Percentiles rank a stretch among this genome's conserved stretches.
Evolutionary conservation across 2,888 invertebrate genomes (phyloP).

Genomic region (Erebia ligea): DNA sequence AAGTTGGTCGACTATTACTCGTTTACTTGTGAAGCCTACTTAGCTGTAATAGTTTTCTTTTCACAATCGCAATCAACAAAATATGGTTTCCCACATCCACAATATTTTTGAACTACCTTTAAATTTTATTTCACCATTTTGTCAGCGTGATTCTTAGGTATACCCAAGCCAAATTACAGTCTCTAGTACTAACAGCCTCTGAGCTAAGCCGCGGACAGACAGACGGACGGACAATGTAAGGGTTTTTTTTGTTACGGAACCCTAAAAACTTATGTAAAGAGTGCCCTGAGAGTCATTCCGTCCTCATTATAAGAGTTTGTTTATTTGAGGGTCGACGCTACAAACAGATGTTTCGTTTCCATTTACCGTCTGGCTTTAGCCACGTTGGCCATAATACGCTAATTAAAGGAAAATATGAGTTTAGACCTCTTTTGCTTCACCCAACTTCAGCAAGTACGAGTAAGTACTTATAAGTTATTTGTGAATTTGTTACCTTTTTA

Average conservation of each 20-base stretch:
- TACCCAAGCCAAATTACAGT: too few species aligned
- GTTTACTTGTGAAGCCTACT: too few species aligned
- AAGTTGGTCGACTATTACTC: too few species aligned
- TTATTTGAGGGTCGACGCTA: slow-evolving; percentile 25
- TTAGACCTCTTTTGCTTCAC: slow-evolving; percentile 41
- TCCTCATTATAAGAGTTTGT: slow-evolving; percentile 27
- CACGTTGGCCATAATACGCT: slow-evolving; percentile 34
- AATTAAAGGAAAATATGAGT: slow-evolving; percentile 44
- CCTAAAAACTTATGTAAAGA: slow-evolving; percentile 16
- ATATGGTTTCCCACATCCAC: too few species aligned
- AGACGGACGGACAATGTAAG: neutral
- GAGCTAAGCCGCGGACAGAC: neutral
- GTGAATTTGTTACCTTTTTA: neutral
- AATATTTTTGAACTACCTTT: too few species aligned
- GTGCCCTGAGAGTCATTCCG: slow-evolving; percentile 3
- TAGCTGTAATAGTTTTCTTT: too few species aligned
- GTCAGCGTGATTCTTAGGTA: too few species aligned
- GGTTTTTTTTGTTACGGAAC: neutral
- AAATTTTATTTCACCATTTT: too few species aligned
- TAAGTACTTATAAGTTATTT: neutral
- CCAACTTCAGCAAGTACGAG: neutral
- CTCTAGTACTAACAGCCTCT: too few species aligned
- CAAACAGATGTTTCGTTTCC: slow-evolving; percentile 39
- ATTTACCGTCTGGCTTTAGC: slow-evolving; percentile 26
- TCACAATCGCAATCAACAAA: too few species aligned